Evolutionary conservation across 2,113 vertebrate species (phyloP).

Genomic region (Datnioides undecimradiatus): DNA sequence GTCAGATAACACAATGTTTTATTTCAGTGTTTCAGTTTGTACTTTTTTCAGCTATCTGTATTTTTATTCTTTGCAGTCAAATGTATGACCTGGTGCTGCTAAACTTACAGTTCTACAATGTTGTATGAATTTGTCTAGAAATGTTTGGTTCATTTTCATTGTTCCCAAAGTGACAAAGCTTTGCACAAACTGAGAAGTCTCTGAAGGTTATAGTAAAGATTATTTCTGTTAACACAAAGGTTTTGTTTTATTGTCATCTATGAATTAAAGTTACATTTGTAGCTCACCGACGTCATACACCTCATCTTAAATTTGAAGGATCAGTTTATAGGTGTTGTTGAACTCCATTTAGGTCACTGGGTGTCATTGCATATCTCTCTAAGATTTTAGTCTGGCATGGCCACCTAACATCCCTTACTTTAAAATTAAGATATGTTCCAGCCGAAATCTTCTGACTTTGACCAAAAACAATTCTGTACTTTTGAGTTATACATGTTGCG

Average conservation of each 20-base stretch:
- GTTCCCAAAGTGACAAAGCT: conserved; percentile 19
- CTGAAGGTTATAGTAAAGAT: conserved; percentile 29
- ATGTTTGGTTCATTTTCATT: conserved; percentile 30
- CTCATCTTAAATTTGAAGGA: neutral
- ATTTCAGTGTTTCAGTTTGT: conserved; percentile 39
- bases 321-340: neutral
- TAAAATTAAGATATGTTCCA: neutral
- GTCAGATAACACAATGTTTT: neutral
- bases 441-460: no score
- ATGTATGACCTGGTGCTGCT: conserved; percentile 62
- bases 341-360: neutral
- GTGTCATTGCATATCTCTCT: neutral
- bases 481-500: neutral
- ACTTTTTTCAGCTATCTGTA: conserved; percentile 20
- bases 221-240: neutral
- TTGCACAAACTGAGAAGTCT: conserved; percentile 26
- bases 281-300: neutral
- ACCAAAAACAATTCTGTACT: no score
- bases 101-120: conserved; percentile 39
- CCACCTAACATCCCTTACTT: neutral
- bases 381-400: neutral
- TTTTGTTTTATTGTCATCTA: conserved; percentile 21
- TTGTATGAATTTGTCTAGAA: conserved; percentile 57
- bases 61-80: conserved; percentile 38
- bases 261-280: neutral